Evolutionary conservation across 2,888 invertebrate species (phyloP), one percentile per base, ranked within the genome.

Genomic region (Drosophila nr. fundita): DNA sequence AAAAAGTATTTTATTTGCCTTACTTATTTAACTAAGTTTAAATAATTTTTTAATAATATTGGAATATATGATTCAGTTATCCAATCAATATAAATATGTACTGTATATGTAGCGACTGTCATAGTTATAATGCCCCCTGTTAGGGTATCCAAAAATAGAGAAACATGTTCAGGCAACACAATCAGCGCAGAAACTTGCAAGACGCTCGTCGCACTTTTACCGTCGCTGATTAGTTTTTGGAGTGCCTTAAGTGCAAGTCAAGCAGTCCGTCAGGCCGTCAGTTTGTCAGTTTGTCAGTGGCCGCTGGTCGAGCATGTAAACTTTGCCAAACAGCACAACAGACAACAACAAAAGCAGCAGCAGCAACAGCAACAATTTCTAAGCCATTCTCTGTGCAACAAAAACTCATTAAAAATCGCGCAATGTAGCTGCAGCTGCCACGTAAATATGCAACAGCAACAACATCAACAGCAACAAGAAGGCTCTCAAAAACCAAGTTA

Each of bases 211-310:
- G 75, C 74, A 64, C 63, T 73, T 74, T 65, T 68, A 55, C 81
- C 76, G 75, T 76, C 76, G 80, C 83, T 87, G 87, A 87, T 87
- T 87, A 87, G 88, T 87, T 87, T 87, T 87, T 88, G 76, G 80
- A 87, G 87, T 80, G 88, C 80, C 86, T 77, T 81, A 74, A 84
- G 87, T 71, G 80, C 79, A 68, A 79, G 54, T 61, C 57, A 42
- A 55, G 63, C 69, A 49, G 61, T 49, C 57, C 27, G 49, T 30
- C 76, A 62, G 73, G 57, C 10, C 57, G 74, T 54, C 78, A 73
- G 76, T 68, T 45, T 11, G 32, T 66, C 27, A 50, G 66, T 57
- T 58, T 62, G 76, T 60, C 63, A 55, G 73, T 71, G 45, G 78
- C 71, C 80, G 67, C 66, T 75, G 76, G 82, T 68, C 76, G 70